A percentile compares a stretch with the other conserved stretches of the same genome.
Evolutionary conservation across 2,113 vertebrate species (phyloP).

Genomic region (Sapayoa aenigma): DNA sequence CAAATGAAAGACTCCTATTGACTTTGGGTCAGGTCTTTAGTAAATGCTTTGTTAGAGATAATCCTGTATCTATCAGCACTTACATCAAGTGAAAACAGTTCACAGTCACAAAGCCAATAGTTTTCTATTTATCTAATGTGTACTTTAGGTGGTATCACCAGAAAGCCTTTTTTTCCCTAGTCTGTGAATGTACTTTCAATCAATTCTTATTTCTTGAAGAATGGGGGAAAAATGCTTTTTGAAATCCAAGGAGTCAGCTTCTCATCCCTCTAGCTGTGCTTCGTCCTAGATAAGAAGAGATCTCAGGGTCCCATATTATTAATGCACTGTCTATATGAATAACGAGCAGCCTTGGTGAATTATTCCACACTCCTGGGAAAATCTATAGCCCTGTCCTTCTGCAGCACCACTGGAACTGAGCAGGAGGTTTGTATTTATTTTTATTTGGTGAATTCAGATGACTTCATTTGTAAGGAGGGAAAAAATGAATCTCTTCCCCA

Average conservation of each 20-base stretch:
- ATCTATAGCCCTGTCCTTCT: slow-evolving; percentile 74
- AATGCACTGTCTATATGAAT: slow-evolving; percentile 88
- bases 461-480: slow-evolving; percentile 63
- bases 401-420: slow-evolving; percentile 50
- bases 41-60: slow-evolving; percentile 58
- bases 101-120: slow-evolving; percentile 52
- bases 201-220: slow-evolving; percentile 70
- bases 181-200: slow-evolving; percentile 64
- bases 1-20: slow-evolving; percentile 6
- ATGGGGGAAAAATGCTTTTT: slow-evolving; percentile 65
- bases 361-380: slow-evolving; percentile 81
- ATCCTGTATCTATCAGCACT: slow-evolving; percentile 55
- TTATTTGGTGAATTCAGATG: slow-evolving; percentile 53
- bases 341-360: slow-evolving; percentile 78
- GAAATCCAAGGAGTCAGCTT: slow-evolving; percentile 79
- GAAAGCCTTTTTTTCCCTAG: neutral
- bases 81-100: slow-evolving; percentile 53
- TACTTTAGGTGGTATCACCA: slow-evolving; percentile 62
- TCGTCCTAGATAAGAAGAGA: slow-evolving; percentile 81
- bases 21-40: slow-evolving; percentile 44
- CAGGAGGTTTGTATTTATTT: slow-evolving; percentile 51
- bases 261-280: slow-evolving; percentile 73
- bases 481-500: neutral
- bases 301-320: slow-evolving; percentile 83
- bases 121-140: slow-evolving; percentile 69